These are phyloP conservation scores for Drosophila suboccidentalis DNA, from an alignment of 2,888 invertebrate species.

Conservation along the genomic window DNA sequence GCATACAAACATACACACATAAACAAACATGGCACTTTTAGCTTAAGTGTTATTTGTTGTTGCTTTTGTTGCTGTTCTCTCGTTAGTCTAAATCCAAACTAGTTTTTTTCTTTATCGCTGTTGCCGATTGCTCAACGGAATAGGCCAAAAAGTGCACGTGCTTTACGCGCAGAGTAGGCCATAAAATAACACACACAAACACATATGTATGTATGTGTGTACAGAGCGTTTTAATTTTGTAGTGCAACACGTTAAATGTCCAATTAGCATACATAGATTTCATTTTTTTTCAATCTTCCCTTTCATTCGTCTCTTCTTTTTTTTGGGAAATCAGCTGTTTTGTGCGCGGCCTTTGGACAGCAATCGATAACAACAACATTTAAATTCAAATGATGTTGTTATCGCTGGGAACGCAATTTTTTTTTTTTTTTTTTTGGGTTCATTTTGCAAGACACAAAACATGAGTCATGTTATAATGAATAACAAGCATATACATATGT, in stretches of 20 bases:
- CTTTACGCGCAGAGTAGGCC: slow-evolving; percentile 52
- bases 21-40: slow-evolving; percentile 15
- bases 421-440: background rate
- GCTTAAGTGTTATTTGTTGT: slow-evolving; percentile 8
- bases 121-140: slow-evolving; percentile 48
- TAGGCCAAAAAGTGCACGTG: slow-evolving; percentile 65
- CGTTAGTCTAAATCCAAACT: slow-evolving; percentile 57
- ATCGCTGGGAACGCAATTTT: background rate
- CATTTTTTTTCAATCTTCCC: background rate
- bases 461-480: slow-evolving; percentile 44
- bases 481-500: slow-evolving; percentile 3
- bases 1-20: background rate
- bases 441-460: slow-evolving; percentile 14
- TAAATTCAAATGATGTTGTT: slow-evolving; percentile 5
- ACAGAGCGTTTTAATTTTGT: slow-evolving; percentile 12
- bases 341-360: slow-evolving; percentile 25
- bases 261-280: slow-evolving; percentile 53
- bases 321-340: slow-evolving; percentile 29
- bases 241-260: slow-evolving; percentile 58
- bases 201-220: background rate
- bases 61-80: slow-evolving; percentile 19
- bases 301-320: slow-evolving; percentile 7
- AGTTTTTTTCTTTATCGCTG: slow-evolving; percentile 42
- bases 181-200: background rate
- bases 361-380: slow-evolving; percentile 36